phyloP scores from a whole-genome alignment of 2,797 vertebrate species.

The Sciurus carolinensis region DNA sequence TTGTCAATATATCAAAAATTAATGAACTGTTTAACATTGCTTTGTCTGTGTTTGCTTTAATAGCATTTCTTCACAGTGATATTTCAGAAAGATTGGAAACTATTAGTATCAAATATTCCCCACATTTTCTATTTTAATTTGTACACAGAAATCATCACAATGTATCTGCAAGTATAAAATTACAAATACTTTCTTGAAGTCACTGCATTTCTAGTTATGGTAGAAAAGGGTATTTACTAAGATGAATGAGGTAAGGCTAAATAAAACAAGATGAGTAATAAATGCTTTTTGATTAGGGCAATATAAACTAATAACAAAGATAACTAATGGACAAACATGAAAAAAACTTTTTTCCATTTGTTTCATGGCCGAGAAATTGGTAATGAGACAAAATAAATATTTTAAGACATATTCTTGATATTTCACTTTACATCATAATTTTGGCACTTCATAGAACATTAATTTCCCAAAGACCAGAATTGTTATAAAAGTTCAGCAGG shows the following conservation, averaged over 20 bases:
- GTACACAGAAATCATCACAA: conserved; percentile 95
- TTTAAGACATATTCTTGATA: conserved; percentile 90
- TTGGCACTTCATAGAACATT: conserved; percentile 99
- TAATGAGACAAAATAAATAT: conserved; percentile 85
- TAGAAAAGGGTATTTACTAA: conserved; percentile 92
- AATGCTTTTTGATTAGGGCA: conserved; percentile 59
- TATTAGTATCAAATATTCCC: conserved; percentile 92
- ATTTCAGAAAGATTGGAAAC: conserved; percentile 97
- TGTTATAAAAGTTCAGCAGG: conserved; percentile 94
- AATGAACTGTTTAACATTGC: conserved; percentile 93
- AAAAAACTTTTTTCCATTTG: conserved; percentile 71
- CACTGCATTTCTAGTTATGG: conserved; percentile 94
- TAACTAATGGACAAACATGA: conserved; percentile 74
- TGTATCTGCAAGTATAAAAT: conserved; percentile 95
- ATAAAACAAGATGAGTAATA: conserved; percentile 51
- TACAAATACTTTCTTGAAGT: conserved; percentile 98
- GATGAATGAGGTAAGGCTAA: conserved; percentile 81
- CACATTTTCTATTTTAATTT: conserved; percentile 92
- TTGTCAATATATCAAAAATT: conserved; percentile 93
- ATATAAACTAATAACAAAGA: conserved; percentile 78
- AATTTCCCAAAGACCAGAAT: conserved; percentile 95
- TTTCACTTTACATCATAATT: conserved; percentile 90
- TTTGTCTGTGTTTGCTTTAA: conserved; percentile 93
- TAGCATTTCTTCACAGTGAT: conserved; percentile 99
- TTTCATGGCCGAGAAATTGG: conserved; percentile 71